Evolutionary conservation across 2,113 vertebrate genomes (phyloP), one percentile per base, ranked within the genome.

Genomic region (Xenopus laevis): DNA sequence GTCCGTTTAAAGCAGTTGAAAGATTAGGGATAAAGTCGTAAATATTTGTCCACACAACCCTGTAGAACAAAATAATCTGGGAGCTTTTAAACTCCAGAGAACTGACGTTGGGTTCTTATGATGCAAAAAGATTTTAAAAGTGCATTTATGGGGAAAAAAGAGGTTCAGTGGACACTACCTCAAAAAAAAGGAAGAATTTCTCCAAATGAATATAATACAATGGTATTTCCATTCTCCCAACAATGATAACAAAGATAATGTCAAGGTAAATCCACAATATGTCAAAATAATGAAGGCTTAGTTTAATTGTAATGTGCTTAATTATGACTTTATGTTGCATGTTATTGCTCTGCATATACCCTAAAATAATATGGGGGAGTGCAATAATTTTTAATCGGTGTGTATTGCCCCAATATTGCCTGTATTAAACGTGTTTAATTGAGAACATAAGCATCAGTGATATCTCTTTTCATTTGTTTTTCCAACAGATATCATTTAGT

Each of bases 21-120:
- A 68, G 65, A 62, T 77, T 70, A 70, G 67, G 53, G 66, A 70
- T 70, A 70, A 77, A 55, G 50, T 18, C 27, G 64, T 69, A 68
- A 75, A 68, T 65, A 61, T 55, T 64, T 30, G 44, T 12, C 55
- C 27, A 74, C 16, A 21, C 9, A 70, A 77, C 69, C 30, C 59
- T n/a, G 12, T 6, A 23, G 30, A 67, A 62, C 61, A 23, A 53
- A 57, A 62, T 77, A 61, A 64, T 45, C 66, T 53, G 57, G 40
- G 44, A 47, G 21, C 44, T 75, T 75, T 64, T 63, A 53, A 68
- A 65, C 30, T 50, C 60, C 46, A 47, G 21, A 61, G 33, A 61
- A 67, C 15, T 50, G 46, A 47, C 4, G 46, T 12, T 10, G 46
- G 46, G 46, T 47, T 50, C 15, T 47, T 47, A 47, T 47, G 46